A percentile compares a stretch with the other conserved stretches of the same genome.
Conservation (phyloP, 2,888 invertebrate genomes). For the Craniophora ligustri region DNA sequence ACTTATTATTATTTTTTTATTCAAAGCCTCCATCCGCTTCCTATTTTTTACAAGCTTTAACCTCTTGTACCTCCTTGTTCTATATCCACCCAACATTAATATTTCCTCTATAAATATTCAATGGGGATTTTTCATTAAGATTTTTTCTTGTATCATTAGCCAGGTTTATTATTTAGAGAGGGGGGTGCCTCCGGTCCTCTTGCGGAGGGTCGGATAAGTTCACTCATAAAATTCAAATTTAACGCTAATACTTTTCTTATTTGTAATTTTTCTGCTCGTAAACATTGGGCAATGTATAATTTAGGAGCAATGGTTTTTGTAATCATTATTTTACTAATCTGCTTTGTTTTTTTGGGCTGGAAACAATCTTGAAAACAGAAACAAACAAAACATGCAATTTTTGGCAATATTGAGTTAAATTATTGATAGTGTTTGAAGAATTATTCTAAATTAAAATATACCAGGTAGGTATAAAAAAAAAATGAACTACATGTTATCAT, state of each 20-base stretch:
- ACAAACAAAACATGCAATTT: too few relatives aligned
- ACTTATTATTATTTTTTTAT: conserved; percentile 34
- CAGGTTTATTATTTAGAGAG: conserved; percentile 73
- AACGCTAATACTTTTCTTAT: conserved; percentile 63
- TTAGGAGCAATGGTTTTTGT: conserved; percentile 24
- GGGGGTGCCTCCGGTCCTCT: conserved; percentile 51
- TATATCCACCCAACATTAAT: conserved; percentile 51
- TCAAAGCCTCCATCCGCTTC: conserved; percentile 33
- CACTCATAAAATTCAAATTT: conserved; percentile 71
- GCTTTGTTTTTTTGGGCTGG: neutral
- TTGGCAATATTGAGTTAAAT: too few relatives aligned
- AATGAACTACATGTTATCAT: too few relatives aligned
- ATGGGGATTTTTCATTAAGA: conserved; percentile 55
- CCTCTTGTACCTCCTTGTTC: conserved; percentile 48
- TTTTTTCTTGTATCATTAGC: conserved; percentile 74
- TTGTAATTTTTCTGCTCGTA: conserved; percentile 49
- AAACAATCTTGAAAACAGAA: neutral
- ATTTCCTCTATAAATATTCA: conserved; percentile 61
- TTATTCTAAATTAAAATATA: too few relatives aligned
- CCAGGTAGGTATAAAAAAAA: too few relatives aligned
- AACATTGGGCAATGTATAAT: conserved; percentile 55
- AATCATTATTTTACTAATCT: conserved; percentile 27
- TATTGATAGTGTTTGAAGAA: too few relatives aligned
- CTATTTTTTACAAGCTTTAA: conserved; percentile 41
- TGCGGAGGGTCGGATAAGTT: conserved; percentile 60